Evolutionary conservation across 2,113 vertebrate genomes (phyloP).

Genomic region (Piprites chloris): DNA sequence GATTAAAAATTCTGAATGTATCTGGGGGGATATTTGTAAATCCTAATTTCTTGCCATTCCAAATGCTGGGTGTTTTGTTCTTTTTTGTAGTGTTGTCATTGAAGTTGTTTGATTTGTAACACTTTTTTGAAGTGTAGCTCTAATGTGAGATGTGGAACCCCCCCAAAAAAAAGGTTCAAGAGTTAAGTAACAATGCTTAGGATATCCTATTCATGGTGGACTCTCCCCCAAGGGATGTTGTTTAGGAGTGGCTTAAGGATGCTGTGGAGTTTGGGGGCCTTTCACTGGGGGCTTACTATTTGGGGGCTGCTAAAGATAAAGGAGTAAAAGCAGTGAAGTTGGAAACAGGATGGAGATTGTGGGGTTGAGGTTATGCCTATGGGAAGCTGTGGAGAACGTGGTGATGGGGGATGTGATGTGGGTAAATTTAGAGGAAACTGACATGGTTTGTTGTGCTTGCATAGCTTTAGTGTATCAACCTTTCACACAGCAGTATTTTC

Average conservation of each 20-base stretch:
- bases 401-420: neutral
- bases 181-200: neutral
- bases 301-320: neutral
- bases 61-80: neutral
- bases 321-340: neutral
- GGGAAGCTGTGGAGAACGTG: neutral
- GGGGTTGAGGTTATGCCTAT: neutral
- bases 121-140: neutral
- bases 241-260: neutral
- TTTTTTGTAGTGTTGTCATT: neutral
- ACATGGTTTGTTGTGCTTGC: neutral
- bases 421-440: neutral
- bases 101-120: constrained; percentile 25
- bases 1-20: neutral
- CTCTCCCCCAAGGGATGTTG: accelerated
- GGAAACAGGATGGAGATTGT: neutral
- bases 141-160: neutral
- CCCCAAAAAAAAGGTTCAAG: neutral
- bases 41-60: neutral
- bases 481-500: neutral
- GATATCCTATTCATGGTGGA: neutral
- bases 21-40: neutral
- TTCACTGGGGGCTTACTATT: neutral
- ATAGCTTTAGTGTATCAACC: neutral
- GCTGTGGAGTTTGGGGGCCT: neutral